Percentiles rank a stretch among this genome's conserved stretches.
Conservation (phyloP, 23 tunicate genomes). For the Phallusia fumigata region DNA sequence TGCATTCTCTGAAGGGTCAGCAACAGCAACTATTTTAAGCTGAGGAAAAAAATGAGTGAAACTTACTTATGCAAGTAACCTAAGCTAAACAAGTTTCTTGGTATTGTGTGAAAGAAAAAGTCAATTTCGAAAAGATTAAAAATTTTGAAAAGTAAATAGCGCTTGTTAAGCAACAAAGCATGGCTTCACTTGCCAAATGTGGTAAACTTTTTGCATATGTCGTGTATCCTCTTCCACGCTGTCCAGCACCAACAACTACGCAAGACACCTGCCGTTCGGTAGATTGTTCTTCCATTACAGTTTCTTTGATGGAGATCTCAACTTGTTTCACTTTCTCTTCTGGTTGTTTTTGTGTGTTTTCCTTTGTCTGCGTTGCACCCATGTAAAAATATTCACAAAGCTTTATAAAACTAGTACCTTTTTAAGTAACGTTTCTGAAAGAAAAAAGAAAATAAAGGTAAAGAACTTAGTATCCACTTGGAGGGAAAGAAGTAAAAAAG, state of each 20-base stretch:
- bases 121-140: too few relatives aligned
- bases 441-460: too few relatives aligned
- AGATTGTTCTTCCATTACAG: background rate
- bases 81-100: too few relatives aligned
- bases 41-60: background rate
- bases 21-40: conserved; percentile 60
- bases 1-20: conserved; percentile 40
- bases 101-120: too few relatives aligned
- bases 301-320: background rate
- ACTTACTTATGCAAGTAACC: too few relatives aligned
- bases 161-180: too few relatives aligned
- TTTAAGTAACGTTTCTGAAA: too few relatives aligned
- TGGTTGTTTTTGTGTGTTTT: background rate
- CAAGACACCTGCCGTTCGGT: conserved; percentile 28
- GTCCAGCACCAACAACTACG: conserved; percentile 65
- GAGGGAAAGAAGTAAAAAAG: too few relatives aligned
- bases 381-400: background rate
- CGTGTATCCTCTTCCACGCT: conserved; percentile 42
- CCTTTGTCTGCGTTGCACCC: background rate
- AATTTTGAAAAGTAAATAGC: too few relatives aligned
- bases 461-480: too few relatives aligned
- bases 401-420: too few relatives aligned
- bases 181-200: conserved; percentile 52
- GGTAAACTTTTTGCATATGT: conserved; percentile 62
- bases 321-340: background rate